Conservation (phyloP, 2,888 invertebrate species). For the Oxystoma pomonae region DNA sequence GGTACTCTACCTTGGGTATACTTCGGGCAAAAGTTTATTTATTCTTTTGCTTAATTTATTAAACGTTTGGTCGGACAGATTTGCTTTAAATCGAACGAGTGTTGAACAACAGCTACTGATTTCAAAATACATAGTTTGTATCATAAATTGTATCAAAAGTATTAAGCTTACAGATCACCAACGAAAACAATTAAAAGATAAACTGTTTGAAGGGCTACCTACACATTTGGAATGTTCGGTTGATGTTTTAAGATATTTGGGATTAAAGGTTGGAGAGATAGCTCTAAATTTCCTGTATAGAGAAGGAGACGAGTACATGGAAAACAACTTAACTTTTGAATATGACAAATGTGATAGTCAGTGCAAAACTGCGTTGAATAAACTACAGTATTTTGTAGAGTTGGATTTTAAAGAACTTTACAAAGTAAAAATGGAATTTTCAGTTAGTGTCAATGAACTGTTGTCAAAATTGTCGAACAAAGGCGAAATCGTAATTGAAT, state of each 20-base stretch:
- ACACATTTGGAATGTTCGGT: slow-evolving; percentile 65
- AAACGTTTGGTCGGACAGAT: slow-evolving; percentile 65
- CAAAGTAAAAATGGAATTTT: slow-evolving; percentile 33
- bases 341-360: slow-evolving; percentile 55
- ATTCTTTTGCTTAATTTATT: slow-evolving; percentile 55
- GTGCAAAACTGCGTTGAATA: slow-evolving; percentile 50
- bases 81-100: slow-evolving; percentile 58
- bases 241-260: slow-evolving; percentile 58
- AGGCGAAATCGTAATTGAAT: slow-evolving; percentile 20
- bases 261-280: slow-evolving; percentile 72
- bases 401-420: slow-evolving; percentile 38
- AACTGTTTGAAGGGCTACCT: slow-evolving; percentile 62
- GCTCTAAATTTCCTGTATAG: slow-evolving; percentile 52
- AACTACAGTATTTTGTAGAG: slow-evolving; percentile 48
- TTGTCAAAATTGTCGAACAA: slow-evolving; percentile 21
- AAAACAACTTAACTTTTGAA: slow-evolving; percentile 61
- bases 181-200: slow-evolving; percentile 47
- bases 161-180: slow-evolving; percentile 36
- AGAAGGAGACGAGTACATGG: slow-evolving; percentile 41
- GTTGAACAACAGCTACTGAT: slow-evolving; percentile 68
- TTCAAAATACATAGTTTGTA: slow-evolving; percentile 61
- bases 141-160: slow-evolving; percentile 51
- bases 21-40: slow-evolving; percentile 38
- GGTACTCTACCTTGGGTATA: slow-evolving; percentile 55
- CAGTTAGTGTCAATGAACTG: slow-evolving; percentile 20